phyloP scores from a whole-genome alignment of 2,113 vertebrate species.

The Onychorhynchus coronatus region DNA sequence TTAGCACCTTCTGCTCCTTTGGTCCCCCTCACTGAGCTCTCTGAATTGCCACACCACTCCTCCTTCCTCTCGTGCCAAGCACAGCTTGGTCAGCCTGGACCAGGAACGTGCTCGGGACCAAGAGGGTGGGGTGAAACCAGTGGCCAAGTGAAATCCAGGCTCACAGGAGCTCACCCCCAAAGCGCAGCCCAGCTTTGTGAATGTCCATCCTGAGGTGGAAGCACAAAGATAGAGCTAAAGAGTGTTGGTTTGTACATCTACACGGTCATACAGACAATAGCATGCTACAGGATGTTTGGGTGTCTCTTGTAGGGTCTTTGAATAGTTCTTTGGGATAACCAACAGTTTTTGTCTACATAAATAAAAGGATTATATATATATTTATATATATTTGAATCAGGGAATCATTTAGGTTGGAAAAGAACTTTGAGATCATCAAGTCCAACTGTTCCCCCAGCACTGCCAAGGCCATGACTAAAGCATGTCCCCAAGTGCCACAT shows the following conservation, averaged over 20 bases:
- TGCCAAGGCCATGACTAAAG: background rate
- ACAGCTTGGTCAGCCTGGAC: background rate
- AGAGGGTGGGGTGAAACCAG: accelerated
- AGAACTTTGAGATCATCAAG: background rate
- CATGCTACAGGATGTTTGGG: background rate
- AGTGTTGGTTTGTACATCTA: background rate
- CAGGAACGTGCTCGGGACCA: accelerated
- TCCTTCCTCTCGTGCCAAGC: background rate
- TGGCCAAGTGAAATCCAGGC: background rate
- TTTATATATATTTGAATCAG: background rate
- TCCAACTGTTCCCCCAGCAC: background rate
- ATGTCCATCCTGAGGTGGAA: background rate
- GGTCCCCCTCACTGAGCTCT: background rate
- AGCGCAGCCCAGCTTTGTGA: background rate
- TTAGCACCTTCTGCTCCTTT: background rate
- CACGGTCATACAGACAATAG: background rate
- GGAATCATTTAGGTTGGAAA: background rate
- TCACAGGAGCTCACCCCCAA: background rate
- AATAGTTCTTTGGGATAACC: background rate
- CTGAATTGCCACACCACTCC: accelerated
- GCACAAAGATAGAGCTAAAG: background rate
- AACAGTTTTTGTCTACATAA: background rate
- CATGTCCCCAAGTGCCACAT: background rate
- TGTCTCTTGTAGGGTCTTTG: background rate
- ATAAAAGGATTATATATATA: background rate